A percentile compares a stretch with the other conserved stretches of the same genome.
Conservation (phyloP, 2,797 vertebrate species). For the Percopsis omiscomaycus region DNA sequence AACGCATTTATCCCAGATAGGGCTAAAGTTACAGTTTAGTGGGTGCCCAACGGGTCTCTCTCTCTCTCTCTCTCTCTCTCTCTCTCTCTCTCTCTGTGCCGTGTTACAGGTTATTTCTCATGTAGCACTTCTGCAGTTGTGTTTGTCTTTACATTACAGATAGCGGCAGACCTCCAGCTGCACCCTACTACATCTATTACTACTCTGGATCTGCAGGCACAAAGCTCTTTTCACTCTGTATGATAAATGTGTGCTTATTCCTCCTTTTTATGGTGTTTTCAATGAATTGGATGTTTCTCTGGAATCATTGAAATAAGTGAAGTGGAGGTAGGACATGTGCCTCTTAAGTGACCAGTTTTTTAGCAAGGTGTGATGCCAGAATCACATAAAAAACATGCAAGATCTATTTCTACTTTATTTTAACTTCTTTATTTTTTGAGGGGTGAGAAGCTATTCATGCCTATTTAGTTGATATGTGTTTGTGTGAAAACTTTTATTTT, state of each 20-base stretch:
- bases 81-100: conserved; percentile 33
- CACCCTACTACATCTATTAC: conserved; percentile 58
- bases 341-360: conserved; percentile 29
- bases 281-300: conserved; percentile 66
- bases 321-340: conserved; percentile 55
- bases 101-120: conserved; percentile 56
- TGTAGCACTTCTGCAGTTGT: conserved; percentile 60
- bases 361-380: conserved; percentile 6
- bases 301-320: conserved; percentile 58
- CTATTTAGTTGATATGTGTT: conserved; percentile 80
- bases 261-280: conserved; percentile 54
- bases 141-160: conserved; percentile 43
- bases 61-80: conserved; percentile 15
- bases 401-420: conserved; percentile 12
- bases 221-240: conserved; percentile 57
- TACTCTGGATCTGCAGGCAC: conserved; percentile 23
- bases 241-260: conserved; percentile 65
- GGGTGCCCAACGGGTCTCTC: conserved; percentile 47
- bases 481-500: conserved; percentile 81
- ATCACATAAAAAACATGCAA: conserved; percentile 20
- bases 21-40: conserved; percentile 66
- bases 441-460: conserved; percentile 67
- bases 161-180: conserved; percentile 62
- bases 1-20: conserved; percentile 68
- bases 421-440: conserved; percentile 46